Evolutionary conservation across 2,113 vertebrate species (phyloP), one percentile per base, ranked within the genome.

Genomic region (Larimichthys polyactis): DNA sequence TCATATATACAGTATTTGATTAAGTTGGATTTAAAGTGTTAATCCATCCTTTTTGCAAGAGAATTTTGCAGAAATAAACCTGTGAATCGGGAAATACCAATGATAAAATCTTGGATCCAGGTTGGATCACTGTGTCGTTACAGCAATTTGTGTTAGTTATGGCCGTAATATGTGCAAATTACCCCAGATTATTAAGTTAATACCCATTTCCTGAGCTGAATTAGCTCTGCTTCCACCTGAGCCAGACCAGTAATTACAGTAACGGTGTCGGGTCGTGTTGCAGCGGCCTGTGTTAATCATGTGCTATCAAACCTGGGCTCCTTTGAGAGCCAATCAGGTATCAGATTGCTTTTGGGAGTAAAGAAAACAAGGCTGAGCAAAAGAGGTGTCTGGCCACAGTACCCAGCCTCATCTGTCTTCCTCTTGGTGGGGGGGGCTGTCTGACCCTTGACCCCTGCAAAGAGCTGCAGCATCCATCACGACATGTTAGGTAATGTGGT

Each of bases 371-470:
- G 44, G 84, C 93, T 79, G 83, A 88, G 85, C 64, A 81, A 91
- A 92, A 87, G 91, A 94, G 89, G 92, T 93, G 87, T 88, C 89
- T 93, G 69, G 92, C 89, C 79, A 32, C 87, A 49, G 93, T 79
- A 86, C 91, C 89, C 91, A 86, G 74, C 86, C 90, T 94, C 93
- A 96, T 96, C 94, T 86, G 93, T 97, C 96, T 96, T 95, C 93
- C 90, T 91, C 87, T 68, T 10, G 79, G 92, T 87, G 90, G 90
- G 83, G 46, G 92, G 92, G 94, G 89, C 90, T 72, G 85, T 59
- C 83, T 91, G 94, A 96, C 94, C 94, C 65, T 11, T 96, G 93
- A 95, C 95, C 94, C 74, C 83, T 12, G 46, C 89, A 57, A 90
- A 83, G 93, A 89, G 89, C 89, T 76, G 82, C 86, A 82, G 92